Percentiles rank a stretch among this genome's conserved stretches.
phyloP scores from a whole-genome alignment of 2,797 vertebrate species.

The Leuciscus waleckii region DNA sequence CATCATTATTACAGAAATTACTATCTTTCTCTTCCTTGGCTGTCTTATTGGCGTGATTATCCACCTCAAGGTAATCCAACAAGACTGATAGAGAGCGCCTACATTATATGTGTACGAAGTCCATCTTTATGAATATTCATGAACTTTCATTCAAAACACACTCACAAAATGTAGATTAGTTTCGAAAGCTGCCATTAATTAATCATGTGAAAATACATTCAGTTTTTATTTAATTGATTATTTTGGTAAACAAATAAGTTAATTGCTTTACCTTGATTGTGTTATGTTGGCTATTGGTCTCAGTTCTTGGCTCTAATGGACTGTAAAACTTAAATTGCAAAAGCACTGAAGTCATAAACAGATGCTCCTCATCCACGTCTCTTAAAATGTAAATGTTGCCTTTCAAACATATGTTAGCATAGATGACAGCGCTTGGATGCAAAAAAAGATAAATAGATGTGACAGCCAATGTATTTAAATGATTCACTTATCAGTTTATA shows the following conservation, averaged over 20 bases:
- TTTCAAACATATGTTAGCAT: slow-evolving; percentile 30
- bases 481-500: slow-evolving; percentile 16
- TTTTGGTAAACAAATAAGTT: slow-evolving; percentile 28
- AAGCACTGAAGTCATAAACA: slow-evolving; percentile 21
- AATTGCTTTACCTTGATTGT: slow-evolving; percentile 12
- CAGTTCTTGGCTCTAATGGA: slow-evolving; percentile 27
- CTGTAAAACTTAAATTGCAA: slow-evolving; percentile 23
- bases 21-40: neutral
- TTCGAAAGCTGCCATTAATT: slow-evolving; percentile 15
- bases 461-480: slow-evolving; percentile 16
- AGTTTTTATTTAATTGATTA: neutral
- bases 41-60: neutral
- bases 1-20: neutral
- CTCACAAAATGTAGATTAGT: neutral
- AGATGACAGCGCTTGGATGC: neutral
- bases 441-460: slow-evolving; percentile 17
- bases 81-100: neutral
- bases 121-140: slow-evolving; percentile 21
- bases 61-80: neutral
- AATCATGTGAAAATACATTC: neutral
- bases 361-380: slow-evolving; percentile 11
- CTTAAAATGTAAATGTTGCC: slow-evolving; percentile 13
- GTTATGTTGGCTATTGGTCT: slow-evolving; percentile 14
- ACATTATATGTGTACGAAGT: neutral
- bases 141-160: neutral